Evolutionary conservation across 2,113 vertebrate species (phyloP).

Genomic region (Strix uralensis): DNA sequence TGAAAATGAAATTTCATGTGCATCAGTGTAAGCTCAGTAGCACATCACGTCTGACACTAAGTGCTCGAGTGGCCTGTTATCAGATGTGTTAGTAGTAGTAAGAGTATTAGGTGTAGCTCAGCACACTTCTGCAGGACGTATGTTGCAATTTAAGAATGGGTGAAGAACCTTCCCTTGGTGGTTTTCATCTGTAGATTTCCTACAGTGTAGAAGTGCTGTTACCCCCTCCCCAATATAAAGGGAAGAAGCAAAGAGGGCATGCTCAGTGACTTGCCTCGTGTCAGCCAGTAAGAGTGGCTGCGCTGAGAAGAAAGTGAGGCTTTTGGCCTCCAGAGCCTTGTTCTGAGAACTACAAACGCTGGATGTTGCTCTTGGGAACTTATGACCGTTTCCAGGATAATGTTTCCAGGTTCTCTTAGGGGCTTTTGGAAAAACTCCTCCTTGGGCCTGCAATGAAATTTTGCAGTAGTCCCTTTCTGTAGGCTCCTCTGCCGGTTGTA

Average conservation of each 20-base stretch:
- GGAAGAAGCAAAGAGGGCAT: conserved; percentile 54
- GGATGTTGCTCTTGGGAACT: conserved; percentile 36
- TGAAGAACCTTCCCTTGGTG: neutral
- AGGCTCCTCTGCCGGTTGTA: conserved; percentile 11
- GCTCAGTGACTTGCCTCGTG: conserved; percentile 53
- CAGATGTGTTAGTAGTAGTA: conserved; percentile 32
- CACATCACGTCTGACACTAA: neutral
- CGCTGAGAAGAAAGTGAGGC: conserved; percentile 24
- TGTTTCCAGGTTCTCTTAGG: conserved; percentile 22
- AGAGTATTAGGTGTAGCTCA: conserved; percentile 15
- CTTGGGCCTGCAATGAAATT: conserved; percentile 51
- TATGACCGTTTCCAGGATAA: neutral
- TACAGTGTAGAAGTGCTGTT: neutral
- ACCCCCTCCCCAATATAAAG: neutral
- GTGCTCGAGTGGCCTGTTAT: neutral
- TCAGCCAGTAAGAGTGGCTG: conserved; percentile 1
- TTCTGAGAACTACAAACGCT: neutral
- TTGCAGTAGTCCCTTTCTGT: conserved; percentile 25
- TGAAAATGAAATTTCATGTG: neutral
- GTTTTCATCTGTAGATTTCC: neutral
- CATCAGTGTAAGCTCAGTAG: neutral
- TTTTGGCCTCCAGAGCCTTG: conserved; percentile 49
- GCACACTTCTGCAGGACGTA: neutral
- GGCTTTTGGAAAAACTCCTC: conserved; percentile 46
- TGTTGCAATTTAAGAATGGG: neutral